Percentiles rank a stretch among this genome's conserved stretches.
Conservation (phyloP, 1,140 invertebrate genomes). For the Macrobrachium nipponense region DNA sequence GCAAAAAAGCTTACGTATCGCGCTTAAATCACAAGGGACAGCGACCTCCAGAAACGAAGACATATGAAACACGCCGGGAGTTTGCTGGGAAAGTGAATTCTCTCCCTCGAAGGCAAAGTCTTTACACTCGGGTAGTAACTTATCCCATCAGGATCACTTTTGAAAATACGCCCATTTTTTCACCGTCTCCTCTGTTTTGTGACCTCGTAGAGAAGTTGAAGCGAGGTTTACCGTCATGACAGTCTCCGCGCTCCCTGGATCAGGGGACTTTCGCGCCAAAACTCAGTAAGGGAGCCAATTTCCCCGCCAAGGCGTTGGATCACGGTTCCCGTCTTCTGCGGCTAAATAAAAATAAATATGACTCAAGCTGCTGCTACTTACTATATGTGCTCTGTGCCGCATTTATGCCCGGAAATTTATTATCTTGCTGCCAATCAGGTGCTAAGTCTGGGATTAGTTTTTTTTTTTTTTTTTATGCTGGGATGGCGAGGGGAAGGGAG, state of each 20-base stretch:
- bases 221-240: slow-evolving; percentile 43
- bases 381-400: too few relatives aligned
- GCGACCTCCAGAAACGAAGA: background rate
- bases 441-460: too few relatives aligned
- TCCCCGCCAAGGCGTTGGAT: slow-evolving; percentile 14
- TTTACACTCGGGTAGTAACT: slow-evolving; percentile 48
- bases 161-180: slow-evolving; percentile 52
- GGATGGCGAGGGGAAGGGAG: too few relatives aligned
- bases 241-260: slow-evolving; percentile 30
- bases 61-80: slow-evolving; percentile 23
- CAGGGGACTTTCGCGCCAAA: slow-evolving; percentile 47
- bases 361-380: too few relatives aligned
- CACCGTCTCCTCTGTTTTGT: slow-evolving; percentile 47
- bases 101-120: slow-evolving; percentile 19
- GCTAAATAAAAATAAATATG: too few relatives aligned
- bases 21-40: background rate
- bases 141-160: slow-evolving; percentile 56
- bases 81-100: slow-evolving; percentile 15
- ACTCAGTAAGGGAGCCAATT: slow-evolving; percentile 30
- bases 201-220: slow-evolving; percentile 52
- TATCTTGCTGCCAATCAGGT: too few relatives aligned
- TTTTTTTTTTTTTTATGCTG: too few relatives aligned
- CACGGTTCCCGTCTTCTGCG: too few relatives aligned
- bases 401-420: too few relatives aligned
- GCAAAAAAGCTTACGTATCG: background rate